Evolutionary conservation across 1,140 invertebrate species (phyloP), one percentile per base, ranked within the genome.

Genomic region (Matsumurasca onukii): DNA sequence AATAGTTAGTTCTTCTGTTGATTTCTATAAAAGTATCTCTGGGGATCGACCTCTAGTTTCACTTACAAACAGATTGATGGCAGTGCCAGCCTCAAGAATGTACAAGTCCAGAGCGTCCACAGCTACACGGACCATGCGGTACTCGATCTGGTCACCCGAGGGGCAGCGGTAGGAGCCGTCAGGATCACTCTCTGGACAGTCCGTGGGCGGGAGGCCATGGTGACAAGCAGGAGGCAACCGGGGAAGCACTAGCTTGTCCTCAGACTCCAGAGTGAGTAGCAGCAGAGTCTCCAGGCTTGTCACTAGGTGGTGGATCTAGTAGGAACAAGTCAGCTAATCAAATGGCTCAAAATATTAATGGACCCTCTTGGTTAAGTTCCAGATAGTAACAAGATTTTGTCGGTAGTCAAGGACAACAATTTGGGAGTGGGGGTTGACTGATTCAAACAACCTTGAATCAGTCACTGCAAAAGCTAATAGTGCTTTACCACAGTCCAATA

Each of bases 101-200:
- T 94, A 94, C 3, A 99, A 82, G 80, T 98, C 94, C 3, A 99
- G 82, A 0, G 91, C 88, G 81, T 99, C 97, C 25, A 99, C 83
- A 0, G 94, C 91, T 0, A 98, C 82, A 25, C 97, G 83, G 3
- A 92, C 91, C 89, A 99, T 93, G 75, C 90, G 87, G 77, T 99
- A 99, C 77, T 99, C 99, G 31, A 99, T 91, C 76, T 96, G 91
- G 73, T 95, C 93, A 0, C 89, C 85, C 48, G 89, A 89, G 5
- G 93, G 94, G 79, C 94, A 97, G 24, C 86, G 76, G 13, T 78
- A 73, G 70, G 75, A 75, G 29, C 85, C 86, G 70, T 86, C 86
- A 51, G 85, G 79, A 77, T 90, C 87, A 27, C 88, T 90, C 71
- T 92, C 86, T 2, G 85, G 79, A 75, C 95, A 97, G 68, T 88